Evolutionary conservation across 2,888 invertebrate genomes (phyloP), one percentile per base, ranked within the genome.

Genomic region (Drosophila phalerata): DNA sequence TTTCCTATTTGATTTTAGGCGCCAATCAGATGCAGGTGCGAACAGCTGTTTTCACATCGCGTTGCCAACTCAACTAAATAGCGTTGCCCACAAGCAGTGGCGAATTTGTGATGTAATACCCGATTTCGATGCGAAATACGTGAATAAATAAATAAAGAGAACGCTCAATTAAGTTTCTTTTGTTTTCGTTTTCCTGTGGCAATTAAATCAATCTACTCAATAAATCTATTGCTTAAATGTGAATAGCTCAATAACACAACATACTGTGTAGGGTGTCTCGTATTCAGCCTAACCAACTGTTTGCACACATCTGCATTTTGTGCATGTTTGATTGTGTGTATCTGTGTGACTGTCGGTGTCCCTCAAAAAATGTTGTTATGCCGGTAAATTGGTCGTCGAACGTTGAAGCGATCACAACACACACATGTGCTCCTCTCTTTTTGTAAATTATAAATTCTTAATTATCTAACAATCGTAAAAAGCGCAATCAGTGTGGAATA

Each of bases 401-500:
- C 60, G 79, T 66, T 70, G 28, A 66, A 17, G 72, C 32, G 63
- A 64, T 30, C 66, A 25, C 60, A 69, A 69, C 28, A 28, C 1
- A 22, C 22, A 22, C 65, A 56, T 42, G 30, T 49, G 64, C 49
- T 45, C 22, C 49, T 49, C 49, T 49, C 22, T n/a, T 30, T 48
- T 56, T 66, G 48, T 53, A 43, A 66, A 34, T 62, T 69, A 77
- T 79, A 77, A 69, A 72, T 73, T 83, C 68, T 65, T 9, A 74
- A 81, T 84, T 85, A 85, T 81, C 86, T 85, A 75, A 83, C 66
- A 68, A 53, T 32, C 53, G 25, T 55, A 48, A 49, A 48, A 68
- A 61, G 53, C 66, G 58, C 76, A 78, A 78, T 84, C 72, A 72
- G 67, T 76, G 78, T 60, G 43, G 64, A 66, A 72, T 25, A 66